Base-by-base conservation (phyloP, 2,113 vertebrate species). In the Pseudorectes ferrugineus region DNA sequence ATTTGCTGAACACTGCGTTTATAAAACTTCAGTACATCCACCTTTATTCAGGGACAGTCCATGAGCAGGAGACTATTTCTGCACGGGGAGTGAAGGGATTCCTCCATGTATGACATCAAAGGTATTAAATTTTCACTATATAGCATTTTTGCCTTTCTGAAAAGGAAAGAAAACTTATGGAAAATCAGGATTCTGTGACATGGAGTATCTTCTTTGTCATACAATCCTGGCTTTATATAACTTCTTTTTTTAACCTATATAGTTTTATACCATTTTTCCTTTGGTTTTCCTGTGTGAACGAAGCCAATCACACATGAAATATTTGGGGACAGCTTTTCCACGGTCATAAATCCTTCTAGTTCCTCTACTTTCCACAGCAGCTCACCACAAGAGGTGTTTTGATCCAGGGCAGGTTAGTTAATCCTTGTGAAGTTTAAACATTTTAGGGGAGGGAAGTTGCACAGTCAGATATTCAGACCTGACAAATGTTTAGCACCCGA, bases 401-500 rank as follows among this genome's bases (percentile, higher is more conserved):
- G 38, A 48, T 12, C 20, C 22, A 14, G 12, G 21, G 11, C 10
- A 54, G 10, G 31, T 63, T 8, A 33, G 10, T 22, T 19, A 52
- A 78, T 33, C 23, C n/a, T 35, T 26, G 45, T 22, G 36, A 55
- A 42, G 4, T 18, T 57, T 3, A 26, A 63, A n/a, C 4, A 9
- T 6, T 54, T 45, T 6, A 4, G 2, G 23, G 40, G 4, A 46
- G 31, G 17, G 18, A 42, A 52, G 6, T 45, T 42, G n/a, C 38
- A 38, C 5, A 4, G 40, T 26, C 22, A 22, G 35, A n/a, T 28
- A 26, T 1, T 61, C n/a, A 54, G 45, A 11, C 28, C 11, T 76
- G 40, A 12, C 6, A 15, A 3, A 33, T 0, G 2, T 24, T 88
- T 9, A 31, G 17, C 48, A 40, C 3, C 15, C 29, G 9, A 0